These are phyloP conservation scores for Macrophya alboannulata DNA, from an alignment of 2,888 invertebrate genomes.

Conservation along the genomic window DNA sequence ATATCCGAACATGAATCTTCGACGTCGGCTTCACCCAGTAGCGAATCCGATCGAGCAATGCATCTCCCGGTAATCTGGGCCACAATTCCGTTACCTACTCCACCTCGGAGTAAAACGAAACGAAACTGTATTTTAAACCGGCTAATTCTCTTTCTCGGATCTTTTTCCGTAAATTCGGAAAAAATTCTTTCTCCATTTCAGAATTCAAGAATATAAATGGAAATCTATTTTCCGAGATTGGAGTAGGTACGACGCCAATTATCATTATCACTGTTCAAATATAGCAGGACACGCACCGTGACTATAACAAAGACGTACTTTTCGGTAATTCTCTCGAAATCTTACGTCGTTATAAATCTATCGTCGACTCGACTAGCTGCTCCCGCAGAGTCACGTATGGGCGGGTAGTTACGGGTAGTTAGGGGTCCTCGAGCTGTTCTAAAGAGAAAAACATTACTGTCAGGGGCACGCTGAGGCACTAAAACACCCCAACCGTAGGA, in stretches of 20 bases:
- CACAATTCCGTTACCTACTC: constrained; percentile 14
- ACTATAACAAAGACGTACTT: no score
- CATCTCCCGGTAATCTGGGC: constrained; percentile 44
- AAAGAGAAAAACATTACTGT: constrained; percentile 60
- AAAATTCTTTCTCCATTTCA: not conserved
- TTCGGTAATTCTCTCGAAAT: constrained; percentile 52
- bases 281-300: no score
- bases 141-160: not conserved
- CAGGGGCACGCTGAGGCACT: constrained; percentile 61
- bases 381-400: constrained; percentile 58
- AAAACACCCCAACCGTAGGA: constrained; percentile 54
- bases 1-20: constrained; percentile 47
- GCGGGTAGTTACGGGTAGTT: constrained; percentile 55
- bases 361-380: constrained; percentile 47
- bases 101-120: constrained; percentile 1
- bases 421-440: constrained; percentile 45
- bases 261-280: constrained; percentile 15
- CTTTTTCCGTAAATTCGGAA: not conserved
- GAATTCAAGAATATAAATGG: not conserved
- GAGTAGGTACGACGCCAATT: not conserved
- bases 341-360: constrained; percentile 57
- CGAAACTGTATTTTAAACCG: not conserved
- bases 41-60: constrained; percentile 26
- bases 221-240: no score
- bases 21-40: constrained; percentile 8